Conservation (phyloP, 2,888 invertebrate species). For the Clusia tigrina region DNA sequence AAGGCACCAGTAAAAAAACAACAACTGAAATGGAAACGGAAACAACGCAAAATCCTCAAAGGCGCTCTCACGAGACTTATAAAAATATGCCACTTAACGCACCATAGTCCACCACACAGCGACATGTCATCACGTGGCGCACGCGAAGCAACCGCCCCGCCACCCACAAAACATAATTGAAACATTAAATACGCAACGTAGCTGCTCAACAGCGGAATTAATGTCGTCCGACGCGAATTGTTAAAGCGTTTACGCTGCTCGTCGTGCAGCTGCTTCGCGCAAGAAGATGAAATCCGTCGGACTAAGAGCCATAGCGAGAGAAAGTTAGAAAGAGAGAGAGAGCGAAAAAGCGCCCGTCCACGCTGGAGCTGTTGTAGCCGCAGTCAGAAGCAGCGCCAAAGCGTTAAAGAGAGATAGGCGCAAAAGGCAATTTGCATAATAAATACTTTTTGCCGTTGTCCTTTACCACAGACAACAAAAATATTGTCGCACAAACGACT, state of each 20-base stretch:
- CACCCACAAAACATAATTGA: constrained; percentile 34
- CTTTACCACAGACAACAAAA: constrained; percentile 44
- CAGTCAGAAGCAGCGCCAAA: not conserved
- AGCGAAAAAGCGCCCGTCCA: too few species aligned
- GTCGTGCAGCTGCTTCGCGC: not conserved
- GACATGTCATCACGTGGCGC: constrained; percentile 17
- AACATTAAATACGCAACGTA: constrained; percentile 33
- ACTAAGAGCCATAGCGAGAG: not conserved
- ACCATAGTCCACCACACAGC: constrained; percentile 21
- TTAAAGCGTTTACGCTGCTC: not conserved
- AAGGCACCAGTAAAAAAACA: constrained; percentile 17
- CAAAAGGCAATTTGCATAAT: constrained; percentile 19
- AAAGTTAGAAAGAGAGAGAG: not conserved
- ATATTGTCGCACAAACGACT: constrained; percentile 12
- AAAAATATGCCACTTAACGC: constrained; percentile 53
- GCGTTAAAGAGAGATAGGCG: constrained; percentile 5
- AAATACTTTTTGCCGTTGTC: constrained; percentile 29
- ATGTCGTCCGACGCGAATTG: too few species aligned
- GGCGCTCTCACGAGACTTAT: constrained; percentile 52
- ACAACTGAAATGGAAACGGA: constrained; percentile 28
- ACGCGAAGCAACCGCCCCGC: constrained; percentile 21
- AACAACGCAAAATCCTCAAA: constrained; percentile 50
- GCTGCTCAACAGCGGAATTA: not conserved
- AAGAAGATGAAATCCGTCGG: not conserved
- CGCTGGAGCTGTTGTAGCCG: too few species aligned